Evolutionary conservation across 1,140 invertebrate genomes (phyloP).

Genomic region (Andricus grossulariae): DNA sequence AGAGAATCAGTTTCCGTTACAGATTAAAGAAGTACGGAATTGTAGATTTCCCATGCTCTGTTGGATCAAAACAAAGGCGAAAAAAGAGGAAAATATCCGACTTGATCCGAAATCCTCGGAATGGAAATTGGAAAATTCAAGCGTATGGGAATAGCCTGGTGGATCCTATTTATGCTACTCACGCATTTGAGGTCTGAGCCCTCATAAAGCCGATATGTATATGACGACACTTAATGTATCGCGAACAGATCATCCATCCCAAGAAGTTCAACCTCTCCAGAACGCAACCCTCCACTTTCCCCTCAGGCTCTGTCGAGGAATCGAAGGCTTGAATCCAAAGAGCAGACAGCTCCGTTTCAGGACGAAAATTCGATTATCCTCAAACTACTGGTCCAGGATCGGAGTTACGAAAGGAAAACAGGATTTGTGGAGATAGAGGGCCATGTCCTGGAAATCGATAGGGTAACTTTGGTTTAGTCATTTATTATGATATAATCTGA

Average conservation of each 20-base stretch:
- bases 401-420: constrained; percentile 12
- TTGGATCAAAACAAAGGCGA: not conserved
- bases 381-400: constrained; percentile 24
- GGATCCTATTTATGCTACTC: constrained; percentile 50
- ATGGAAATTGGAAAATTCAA: constrained; percentile 37
- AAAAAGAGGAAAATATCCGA: not conserved
- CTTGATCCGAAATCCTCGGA: constrained; percentile 1
- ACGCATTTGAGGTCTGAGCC: constrained; percentile 50
- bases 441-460: not conserved
- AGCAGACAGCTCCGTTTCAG: constrained; percentile 35
- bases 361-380: constrained; percentile 38
- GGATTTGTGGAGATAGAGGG: constrained; percentile 5
- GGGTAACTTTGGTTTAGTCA: not conserved
- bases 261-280: constrained; percentile 24
- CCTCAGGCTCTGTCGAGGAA: constrained; percentile 1
- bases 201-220: constrained; percentile 53
- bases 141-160: constrained; percentile 33
- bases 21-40: constrained; percentile 17
- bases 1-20: not conserved
- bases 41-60: not conserved
- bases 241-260: constrained; percentile 51
- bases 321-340: not conserved
- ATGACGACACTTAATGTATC: constrained; percentile 53
- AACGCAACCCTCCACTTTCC: constrained; percentile 7
- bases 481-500: no score